Percentiles rank a stretch among this genome's conserved stretches.
Evolutionary conservation across 2,113 vertebrate genomes (phyloP).

Genomic region (Otolemur garnettii): DNA sequence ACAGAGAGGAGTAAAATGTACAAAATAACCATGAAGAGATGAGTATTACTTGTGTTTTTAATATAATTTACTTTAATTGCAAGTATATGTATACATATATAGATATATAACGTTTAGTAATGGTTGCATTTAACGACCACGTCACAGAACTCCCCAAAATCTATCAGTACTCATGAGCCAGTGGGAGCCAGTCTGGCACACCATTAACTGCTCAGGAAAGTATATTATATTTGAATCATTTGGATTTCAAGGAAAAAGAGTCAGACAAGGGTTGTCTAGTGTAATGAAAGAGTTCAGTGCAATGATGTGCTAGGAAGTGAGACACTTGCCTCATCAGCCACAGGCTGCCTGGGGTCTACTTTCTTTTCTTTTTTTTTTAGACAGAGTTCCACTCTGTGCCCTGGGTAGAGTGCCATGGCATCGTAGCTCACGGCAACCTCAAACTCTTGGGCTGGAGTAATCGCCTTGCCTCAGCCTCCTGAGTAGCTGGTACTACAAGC

Average conservation of each 20-base stretch:
- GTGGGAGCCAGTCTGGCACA: background rate
- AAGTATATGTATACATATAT: background rate
- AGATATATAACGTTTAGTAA: background rate
- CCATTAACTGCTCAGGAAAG: background rate
- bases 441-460: too few relatives aligned
- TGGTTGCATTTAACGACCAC: background rate
- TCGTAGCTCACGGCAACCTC: too few relatives aligned
- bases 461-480: too few relatives aligned
- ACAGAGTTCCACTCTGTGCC: too few relatives aligned
- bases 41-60: background rate
- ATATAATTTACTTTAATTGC: background rate
- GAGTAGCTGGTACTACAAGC: too few relatives aligned
- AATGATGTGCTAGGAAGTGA: background rate
- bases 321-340: too few relatives aligned
- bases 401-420: too few relatives aligned
- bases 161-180: background rate
- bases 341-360: background rate
- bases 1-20: background rate
- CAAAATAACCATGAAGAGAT: background rate
- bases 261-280: background rate
- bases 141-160: background rate
- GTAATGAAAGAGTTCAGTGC: background rate
- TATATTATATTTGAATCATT: background rate
- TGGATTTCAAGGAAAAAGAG: background rate
- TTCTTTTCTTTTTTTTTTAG: too few relatives aligned